Conservation (phyloP, 2,888 invertebrate genomes). For the Acronicta aceris region DNA sequence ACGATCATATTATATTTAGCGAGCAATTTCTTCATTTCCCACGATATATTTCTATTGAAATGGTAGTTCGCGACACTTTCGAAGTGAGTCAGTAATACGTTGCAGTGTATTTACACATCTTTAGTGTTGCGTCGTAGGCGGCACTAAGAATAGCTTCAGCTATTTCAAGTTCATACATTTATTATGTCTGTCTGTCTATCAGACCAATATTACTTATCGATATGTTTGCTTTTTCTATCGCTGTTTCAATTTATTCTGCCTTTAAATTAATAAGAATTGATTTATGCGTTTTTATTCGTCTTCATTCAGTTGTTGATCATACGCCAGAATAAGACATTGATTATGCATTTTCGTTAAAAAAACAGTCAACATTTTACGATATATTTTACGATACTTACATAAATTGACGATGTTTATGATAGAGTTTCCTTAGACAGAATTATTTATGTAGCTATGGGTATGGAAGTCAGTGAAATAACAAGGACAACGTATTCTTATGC, state of each 20-base stretch:
- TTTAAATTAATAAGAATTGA: background rate
- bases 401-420: too few species aligned
- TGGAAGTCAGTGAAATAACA: too few species aligned
- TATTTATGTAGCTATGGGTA: too few species aligned
- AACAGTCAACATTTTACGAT: too few species aligned
- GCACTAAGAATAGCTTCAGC: constrained; percentile 65
- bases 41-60: constrained; percentile 22
- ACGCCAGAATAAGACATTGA: background rate
- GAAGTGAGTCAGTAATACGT: constrained; percentile 50
- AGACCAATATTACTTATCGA: constrained; percentile 9
- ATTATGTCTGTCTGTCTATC: constrained; percentile 53
- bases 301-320: background rate
- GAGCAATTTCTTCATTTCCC: constrained; percentile 6
- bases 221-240: background rate
- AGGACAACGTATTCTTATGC: too few species aligned
- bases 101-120: constrained; percentile 56
- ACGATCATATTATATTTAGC: background rate
- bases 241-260: background rate
- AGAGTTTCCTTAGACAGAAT: too few species aligned
- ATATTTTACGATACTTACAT: too few species aligned
- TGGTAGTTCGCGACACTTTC: constrained; percentile 22
- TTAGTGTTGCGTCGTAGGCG: constrained; percentile 65
- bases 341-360: too few species aligned
- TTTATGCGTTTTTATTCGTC: background rate
- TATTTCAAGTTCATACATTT: constrained; percentile 79